phyloP scores from a whole-genome alignment of 2,797 vertebrate genomes.

The Cephalopachus bancanus region DNA sequence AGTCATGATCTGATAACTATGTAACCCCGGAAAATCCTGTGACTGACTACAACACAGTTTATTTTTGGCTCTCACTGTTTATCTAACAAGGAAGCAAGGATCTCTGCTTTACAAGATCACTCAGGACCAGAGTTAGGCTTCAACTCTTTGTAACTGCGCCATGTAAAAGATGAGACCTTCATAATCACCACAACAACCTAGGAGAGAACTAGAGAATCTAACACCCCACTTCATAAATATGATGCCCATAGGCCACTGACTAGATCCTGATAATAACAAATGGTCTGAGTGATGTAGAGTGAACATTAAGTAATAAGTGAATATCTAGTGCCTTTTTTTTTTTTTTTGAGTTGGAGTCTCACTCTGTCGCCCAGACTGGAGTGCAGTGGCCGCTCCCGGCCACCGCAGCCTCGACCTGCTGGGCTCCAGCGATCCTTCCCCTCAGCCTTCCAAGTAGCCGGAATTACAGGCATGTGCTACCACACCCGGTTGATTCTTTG shows the following conservation, averaged over 20 bases:
- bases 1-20: neutral
- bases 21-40: neutral
- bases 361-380: no score
- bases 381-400: no score
- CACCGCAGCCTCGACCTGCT: no score
- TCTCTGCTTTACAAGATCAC: neutral
- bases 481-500: no score
- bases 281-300: neutral
- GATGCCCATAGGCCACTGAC: neutral
- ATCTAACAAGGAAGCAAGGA: neutral
- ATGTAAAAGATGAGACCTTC: neutral
- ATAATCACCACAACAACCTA: rapidly evolving
- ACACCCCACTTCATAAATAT: neutral
- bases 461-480: no score
- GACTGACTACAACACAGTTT: neutral
- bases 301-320: neutral
- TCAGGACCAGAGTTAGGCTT: neutral
- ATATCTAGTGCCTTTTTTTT: neutral
- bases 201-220: neutral
- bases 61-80: neutral
- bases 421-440: no score
- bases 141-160: neutral
- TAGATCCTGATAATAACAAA: neutral
- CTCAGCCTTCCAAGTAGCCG: no score
- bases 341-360: no score